phyloP scores from a whole-genome alignment of 1,140 invertebrate species.

The Leguminivora glycinivorella region DNA sequence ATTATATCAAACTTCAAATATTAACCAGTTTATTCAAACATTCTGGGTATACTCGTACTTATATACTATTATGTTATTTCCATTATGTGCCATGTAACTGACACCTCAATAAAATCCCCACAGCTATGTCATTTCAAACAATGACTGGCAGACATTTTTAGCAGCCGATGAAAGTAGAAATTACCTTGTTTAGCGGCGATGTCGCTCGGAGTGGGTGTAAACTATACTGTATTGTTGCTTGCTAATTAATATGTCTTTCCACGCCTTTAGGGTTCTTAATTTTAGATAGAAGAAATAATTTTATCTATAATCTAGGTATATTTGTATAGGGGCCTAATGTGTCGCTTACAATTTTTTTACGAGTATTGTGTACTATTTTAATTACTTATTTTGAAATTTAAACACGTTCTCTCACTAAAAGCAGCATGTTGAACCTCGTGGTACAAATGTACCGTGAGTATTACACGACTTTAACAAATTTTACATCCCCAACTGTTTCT shows the following conservation, averaged over 20 bases:
- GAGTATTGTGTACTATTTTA: too few relatives aligned
- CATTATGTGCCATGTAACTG: not conserved
- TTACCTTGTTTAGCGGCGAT: not conserved
- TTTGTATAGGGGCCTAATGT: too few relatives aligned
- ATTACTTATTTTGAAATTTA: not conserved
- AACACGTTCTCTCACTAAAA: not conserved
- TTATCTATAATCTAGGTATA: too few relatives aligned
- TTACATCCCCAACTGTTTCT: not conserved
- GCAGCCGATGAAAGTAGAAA: constrained; percentile 28
- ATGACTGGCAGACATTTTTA: constrained; percentile 17
- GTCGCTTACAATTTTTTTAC: too few relatives aligned
- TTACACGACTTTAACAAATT: not conserved
- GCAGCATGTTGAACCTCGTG: not conserved
- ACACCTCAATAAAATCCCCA: not conserved
- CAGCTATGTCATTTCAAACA: constrained; percentile 31
- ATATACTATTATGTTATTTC: too few relatives aligned
- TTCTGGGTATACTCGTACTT: too few relatives aligned
- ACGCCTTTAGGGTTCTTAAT: too few relatives aligned
- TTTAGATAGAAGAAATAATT: too few relatives aligned
- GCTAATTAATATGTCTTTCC: too few relatives aligned
- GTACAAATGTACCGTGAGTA: not conserved
- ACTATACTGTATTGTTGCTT: not conserved
- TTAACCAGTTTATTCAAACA: too few relatives aligned
- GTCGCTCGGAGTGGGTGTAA: not conserved
- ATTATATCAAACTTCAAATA: too few relatives aligned